Evolutionary conservation across 30 jellyfish, hydroid and myxozoan species (phyloP).

Genomic region (Clytia hemisphaerica): DNA sequence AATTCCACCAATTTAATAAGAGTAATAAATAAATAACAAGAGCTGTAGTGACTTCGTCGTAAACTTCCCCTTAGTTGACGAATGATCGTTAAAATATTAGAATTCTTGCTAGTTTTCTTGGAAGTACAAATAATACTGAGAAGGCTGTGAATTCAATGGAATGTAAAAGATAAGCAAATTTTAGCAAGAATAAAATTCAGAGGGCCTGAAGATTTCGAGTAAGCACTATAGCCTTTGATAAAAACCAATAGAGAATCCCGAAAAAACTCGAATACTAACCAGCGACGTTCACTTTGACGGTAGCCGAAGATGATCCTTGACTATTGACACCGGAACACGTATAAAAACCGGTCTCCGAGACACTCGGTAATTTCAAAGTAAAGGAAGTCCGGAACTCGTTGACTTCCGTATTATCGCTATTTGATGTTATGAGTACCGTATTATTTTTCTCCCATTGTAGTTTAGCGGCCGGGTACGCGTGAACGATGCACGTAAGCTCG

Average conservation of each 20-base stretch:
- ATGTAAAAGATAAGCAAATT: too few relatives aligned
- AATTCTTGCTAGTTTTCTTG: too few relatives aligned
- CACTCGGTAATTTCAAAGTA: background rate
- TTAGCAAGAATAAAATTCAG: too few relatives aligned
- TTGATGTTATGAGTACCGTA: background rate
- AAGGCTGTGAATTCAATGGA: too few relatives aligned
- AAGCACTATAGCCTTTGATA: too few relatives aligned
- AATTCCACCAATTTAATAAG: background rate
- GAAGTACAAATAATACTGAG: too few relatives aligned
- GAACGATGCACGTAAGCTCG: conserved; percentile 3
- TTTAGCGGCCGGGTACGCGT: conserved; percentile 24
- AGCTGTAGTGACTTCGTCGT: conserved; percentile 8
- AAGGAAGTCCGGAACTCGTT: background rate
- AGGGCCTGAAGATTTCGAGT: too few relatives aligned
- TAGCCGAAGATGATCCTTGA: conserved; percentile 2
- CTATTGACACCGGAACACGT: conserved; percentile 7
- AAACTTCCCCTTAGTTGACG: too few relatives aligned
- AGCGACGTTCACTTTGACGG: conserved; percentile 6
- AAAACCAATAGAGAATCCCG: too few relatives aligned
- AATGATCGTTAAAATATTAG: too few relatives aligned
- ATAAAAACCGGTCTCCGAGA: background rate
- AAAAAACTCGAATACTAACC: too few relatives aligned
- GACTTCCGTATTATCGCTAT: background rate
- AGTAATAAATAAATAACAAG: background rate
- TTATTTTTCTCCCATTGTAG: conserved; percentile 14